Conservation (phyloP, 2,888 invertebrate genomes). For the Crossocerus cetratus region DNA sequence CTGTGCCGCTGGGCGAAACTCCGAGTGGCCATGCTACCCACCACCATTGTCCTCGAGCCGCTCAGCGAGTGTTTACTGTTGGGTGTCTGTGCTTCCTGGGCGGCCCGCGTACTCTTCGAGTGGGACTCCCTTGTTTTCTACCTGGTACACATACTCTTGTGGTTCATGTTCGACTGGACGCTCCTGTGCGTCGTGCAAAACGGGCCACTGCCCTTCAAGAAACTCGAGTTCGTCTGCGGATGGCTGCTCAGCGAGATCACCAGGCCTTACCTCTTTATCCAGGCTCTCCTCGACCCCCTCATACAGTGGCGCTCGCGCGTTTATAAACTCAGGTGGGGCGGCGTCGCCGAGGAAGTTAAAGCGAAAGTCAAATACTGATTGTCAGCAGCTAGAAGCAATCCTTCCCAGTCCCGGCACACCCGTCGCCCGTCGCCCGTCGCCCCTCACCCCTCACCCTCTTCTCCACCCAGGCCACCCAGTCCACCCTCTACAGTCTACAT, state of each 20-base stretch:
- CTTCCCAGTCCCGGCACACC: not conserved
- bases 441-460: not conserved
- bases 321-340: conserved; percentile 97
- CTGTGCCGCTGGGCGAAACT: conserved; percentile 95
- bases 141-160: conserved; percentile 90
- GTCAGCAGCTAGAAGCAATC: not conserved
- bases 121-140: conserved; percentile 95
- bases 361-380: conserved; percentile 83
- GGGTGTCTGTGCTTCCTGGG: conserved; percentile 95
- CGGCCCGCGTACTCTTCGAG: conserved; percentile 88
- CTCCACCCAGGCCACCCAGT: not conserved
- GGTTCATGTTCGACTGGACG: conserved; percentile 98
- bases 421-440: too few species aligned
- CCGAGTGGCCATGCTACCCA: conserved; percentile 96
- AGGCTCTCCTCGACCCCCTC: conserved; percentile 91
- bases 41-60: conserved; percentile 94
- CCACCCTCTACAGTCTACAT: too few species aligned
- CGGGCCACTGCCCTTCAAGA: conserved; percentile 94
- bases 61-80: conserved; percentile 96
- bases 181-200: conserved; percentile 94
- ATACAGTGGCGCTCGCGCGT: conserved; percentile 96
- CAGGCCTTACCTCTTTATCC: conserved; percentile 92
- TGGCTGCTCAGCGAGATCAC: conserved; percentile 96
- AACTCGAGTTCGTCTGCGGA: conserved; percentile 95
- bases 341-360: conserved; percentile 92